Evolutionary conservation across 2,888 invertebrate species (phyloP).

Genomic region (Leucophenga montana): DNA sequence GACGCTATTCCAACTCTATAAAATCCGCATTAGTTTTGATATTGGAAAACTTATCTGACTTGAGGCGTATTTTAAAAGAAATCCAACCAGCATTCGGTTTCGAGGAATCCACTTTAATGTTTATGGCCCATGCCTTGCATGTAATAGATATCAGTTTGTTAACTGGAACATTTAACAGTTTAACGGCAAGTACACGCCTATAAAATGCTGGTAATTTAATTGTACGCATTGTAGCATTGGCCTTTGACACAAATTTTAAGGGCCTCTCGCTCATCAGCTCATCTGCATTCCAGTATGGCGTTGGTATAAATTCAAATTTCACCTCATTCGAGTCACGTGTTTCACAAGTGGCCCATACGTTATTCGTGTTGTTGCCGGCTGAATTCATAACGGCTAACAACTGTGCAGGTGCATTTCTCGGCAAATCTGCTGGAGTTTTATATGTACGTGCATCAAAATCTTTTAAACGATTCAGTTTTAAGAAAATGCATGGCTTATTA

Average conservation of each 20-base stretch:
- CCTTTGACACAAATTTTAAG: background rate
- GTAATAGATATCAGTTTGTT: constrained; percentile 29
- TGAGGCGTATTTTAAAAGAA: background rate
- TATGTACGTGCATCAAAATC: constrained; percentile 47
- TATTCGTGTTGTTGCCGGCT: background rate
- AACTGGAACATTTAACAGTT: constrained; percentile 37
- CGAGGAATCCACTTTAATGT: constrained; percentile 39
- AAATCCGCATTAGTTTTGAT: too few species aligned
- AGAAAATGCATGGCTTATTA: constrained; percentile 42
- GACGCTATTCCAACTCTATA: too few species aligned
- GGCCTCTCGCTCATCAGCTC: background rate
- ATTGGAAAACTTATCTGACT: too few species aligned
- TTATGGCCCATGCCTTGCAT: constrained; percentile 52
- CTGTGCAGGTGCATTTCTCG: constrained; percentile 11
- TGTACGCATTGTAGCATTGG: background rate
- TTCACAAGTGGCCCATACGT: constrained; percentile 51
- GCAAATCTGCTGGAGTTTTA: constrained; percentile 30
- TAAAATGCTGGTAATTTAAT: background rate
- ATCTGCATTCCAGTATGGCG: constrained; percentile 44
- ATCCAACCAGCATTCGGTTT: constrained; percentile 35
- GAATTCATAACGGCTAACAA: constrained; percentile 19
- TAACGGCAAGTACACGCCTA: constrained; percentile 40
- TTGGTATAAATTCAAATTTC: constrained; percentile 42
- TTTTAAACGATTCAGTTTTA: constrained; percentile 48
- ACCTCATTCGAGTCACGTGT: background rate